phyloP scores from a whole-genome alignment of 2,888 invertebrate species.

The Caenorhabditis sp. region DNA sequence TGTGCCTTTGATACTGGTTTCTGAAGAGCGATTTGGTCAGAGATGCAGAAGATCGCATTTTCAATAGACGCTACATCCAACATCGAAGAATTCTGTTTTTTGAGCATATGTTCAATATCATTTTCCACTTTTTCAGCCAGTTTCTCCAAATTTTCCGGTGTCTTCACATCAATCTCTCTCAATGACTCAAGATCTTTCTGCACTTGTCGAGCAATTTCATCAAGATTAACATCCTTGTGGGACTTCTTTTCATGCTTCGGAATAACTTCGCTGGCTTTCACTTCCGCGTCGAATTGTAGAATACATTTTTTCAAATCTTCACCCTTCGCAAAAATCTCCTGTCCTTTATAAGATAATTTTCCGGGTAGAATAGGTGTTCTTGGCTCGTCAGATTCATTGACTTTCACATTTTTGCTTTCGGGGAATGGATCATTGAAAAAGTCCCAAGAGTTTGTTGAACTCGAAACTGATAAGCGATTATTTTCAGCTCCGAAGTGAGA shows the following conservation, averaged over 20 bases:
- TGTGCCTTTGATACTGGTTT: constrained; percentile 60
- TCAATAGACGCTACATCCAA: constrained; percentile 53
- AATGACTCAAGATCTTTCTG: constrained; percentile 20
- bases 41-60: constrained; percentile 59
- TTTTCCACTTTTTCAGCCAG: constrained; percentile 43
- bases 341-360: constrained; percentile 57
- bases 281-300: constrained; percentile 43
- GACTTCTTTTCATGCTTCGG: constrained; percentile 14
- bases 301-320: constrained; percentile 46
- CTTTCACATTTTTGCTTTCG: constrained; percentile 24
- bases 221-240: constrained; percentile 8
- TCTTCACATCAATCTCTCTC: constrained; percentile 13
- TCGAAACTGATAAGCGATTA: constrained; percentile 23
- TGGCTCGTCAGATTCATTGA: constrained; percentile 44
- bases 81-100: not conserved
- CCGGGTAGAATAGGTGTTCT: constrained; percentile 52
- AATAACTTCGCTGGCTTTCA: constrained; percentile 15
- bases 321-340: constrained; percentile 47
- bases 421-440: constrained; percentile 45
- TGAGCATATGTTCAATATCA: constrained; percentile 23
- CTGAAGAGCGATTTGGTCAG: constrained; percentile 51
- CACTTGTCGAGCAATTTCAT: constrained; percentile 24
- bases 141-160: constrained; percentile 37
- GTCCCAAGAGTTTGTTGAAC: constrained; percentile 39
- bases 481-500: constrained; percentile 16